Percentiles rank a stretch among this genome's conserved stretches.
Conservation (phyloP, 2,888 invertebrate genomes). For the Epirrhoe tristata region DNA sequence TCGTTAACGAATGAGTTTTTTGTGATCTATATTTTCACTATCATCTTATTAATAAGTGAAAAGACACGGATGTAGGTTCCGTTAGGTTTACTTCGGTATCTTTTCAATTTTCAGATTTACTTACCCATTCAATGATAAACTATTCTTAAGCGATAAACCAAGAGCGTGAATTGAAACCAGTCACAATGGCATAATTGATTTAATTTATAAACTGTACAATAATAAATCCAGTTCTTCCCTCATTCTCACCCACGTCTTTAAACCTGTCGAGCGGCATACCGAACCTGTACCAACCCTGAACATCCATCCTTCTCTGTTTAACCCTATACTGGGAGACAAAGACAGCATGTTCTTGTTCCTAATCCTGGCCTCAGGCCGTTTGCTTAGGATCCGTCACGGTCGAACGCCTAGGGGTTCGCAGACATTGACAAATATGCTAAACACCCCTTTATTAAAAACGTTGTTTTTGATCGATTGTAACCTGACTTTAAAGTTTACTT, state of each 20-base stretch:
- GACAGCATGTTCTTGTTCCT: constrained; percentile 54
- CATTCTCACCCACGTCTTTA: constrained; percentile 62
- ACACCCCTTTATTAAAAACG: constrained; percentile 51
- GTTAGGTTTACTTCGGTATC: too few species aligned
- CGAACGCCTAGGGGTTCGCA: constrained; percentile 70
- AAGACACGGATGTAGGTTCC: too few species aligned
- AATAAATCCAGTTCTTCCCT: constrained; percentile 37
- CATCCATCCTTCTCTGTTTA: constrained; percentile 43
- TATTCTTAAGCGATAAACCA: background rate
- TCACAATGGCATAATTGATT: constrained; percentile 13
- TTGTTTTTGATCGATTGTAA: constrained; percentile 55
- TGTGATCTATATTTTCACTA: too few species aligned
- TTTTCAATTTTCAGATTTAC: background rate
- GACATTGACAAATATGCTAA: constrained; percentile 68
- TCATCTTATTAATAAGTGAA: too few species aligned
- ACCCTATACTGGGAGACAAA: constrained; percentile 11
- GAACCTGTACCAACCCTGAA: constrained; percentile 60
- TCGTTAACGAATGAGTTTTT: too few species aligned
- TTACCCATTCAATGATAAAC: background rate
- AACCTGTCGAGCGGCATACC: constrained; percentile 62
- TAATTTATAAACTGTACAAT: constrained; percentile 33
- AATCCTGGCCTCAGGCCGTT: constrained; percentile 74
- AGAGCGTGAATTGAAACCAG: constrained; percentile 13
- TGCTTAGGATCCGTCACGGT: constrained; percentile 76
- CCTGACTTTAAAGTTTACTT: constrained; percentile 51